A percentile compares a stretch with the other conserved stretches of the same genome.
These are phyloP conservation scores for Phataginus tetradactyla DNA, from an alignment of 2,797 vertebrate species.

Conservation along the genomic window DNA sequence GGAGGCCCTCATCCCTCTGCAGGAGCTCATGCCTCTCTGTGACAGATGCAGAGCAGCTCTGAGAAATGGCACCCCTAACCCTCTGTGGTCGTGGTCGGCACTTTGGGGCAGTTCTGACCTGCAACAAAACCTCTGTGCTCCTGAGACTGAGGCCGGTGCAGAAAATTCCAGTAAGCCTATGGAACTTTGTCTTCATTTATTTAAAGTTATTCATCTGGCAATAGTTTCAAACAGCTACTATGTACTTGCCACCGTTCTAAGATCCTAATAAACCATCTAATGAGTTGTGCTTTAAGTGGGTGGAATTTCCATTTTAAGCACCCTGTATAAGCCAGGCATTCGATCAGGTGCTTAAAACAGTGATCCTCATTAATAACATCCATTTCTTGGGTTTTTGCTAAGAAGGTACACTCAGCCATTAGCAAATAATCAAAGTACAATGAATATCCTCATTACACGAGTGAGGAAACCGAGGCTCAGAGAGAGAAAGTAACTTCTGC, in stretches of 20 bases:
- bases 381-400: background rate
- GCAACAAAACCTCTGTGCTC: background rate
- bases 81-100: fast-evolving
- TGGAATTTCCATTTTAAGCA: background rate
- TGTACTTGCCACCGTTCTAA: fast-evolving
- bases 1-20: background rate
- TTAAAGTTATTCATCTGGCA: background rate
- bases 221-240: fast-evolving
- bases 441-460: background rate
- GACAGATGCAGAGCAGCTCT: too few relatives aligned
- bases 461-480: background rate
- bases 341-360: background rate
- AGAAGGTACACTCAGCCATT: too few relatives aligned
- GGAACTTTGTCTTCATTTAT: too few relatives aligned
- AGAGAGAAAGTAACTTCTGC: background rate
- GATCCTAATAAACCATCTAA: background rate
- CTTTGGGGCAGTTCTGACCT: background rate
- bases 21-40: background rate
- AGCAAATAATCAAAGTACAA: background rate
- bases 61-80: background rate
- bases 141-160: background rate
- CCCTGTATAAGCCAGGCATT: background rate
- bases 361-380: too few relatives aligned
- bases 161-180: background rate
- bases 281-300: background rate